phyloP scores from a whole-genome alignment of 2,113 vertebrate species.

The Pimephales promelas region DNA sequence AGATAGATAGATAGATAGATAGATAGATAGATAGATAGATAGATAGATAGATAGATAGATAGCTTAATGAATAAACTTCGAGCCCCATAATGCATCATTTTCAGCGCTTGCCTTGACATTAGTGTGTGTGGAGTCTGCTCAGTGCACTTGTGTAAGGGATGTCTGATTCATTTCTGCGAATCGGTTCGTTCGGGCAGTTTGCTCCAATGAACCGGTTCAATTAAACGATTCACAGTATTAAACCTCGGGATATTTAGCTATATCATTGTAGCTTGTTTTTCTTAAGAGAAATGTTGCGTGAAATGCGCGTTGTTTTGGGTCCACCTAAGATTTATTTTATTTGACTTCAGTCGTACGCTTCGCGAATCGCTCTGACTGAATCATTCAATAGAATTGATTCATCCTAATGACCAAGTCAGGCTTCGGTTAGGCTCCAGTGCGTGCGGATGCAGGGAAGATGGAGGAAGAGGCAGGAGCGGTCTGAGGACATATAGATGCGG shows the following conservation, averaged over 20 bases:
- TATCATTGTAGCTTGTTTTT: not conserved
- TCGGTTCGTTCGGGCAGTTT: not conserved
- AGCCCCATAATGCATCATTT: conserved; percentile 23
- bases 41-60: no score
- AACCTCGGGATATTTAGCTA: not conserved
- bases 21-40: no score
- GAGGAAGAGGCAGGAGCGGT: conserved; percentile 67
- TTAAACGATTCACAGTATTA: not conserved
- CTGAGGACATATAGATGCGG: conserved; percentile 66
- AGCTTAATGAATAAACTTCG: not conserved
- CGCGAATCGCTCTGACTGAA: not conserved
- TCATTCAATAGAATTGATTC: not conserved
- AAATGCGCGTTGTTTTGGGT: not conserved
- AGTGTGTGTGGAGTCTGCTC: not conserved
- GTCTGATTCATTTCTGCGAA: not conserved
- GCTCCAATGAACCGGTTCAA: not conserved
- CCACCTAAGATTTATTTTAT: not conserved
- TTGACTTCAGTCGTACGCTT: not conserved
- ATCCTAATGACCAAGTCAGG: not conserved
- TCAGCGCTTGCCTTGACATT: not conserved
- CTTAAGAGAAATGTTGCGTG: not conserved
- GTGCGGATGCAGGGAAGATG: conserved; percentile 72
- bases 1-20: no score
- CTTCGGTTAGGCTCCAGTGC: conserved; percentile 8
- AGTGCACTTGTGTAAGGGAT: not conserved